Evolutionary conservation across 2,113 vertebrate genomes (phyloP), one percentile per base, ranked within the genome.

Genomic region (Leuciscus idus): DNA sequence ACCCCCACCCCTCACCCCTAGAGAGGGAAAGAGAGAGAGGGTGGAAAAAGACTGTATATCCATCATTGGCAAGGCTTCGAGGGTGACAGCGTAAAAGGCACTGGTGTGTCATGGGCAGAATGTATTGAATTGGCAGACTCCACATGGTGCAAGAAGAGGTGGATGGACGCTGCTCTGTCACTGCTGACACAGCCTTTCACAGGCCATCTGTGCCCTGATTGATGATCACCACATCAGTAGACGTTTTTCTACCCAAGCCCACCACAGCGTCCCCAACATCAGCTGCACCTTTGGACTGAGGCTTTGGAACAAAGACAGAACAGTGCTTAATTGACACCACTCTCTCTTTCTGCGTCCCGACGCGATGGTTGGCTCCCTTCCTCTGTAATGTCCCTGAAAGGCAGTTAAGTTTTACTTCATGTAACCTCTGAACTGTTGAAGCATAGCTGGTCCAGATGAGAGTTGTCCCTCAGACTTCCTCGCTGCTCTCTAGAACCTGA

Each of bases 161-260:
- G 90, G 89, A 89, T 89, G 91, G 91, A 89, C 87, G 88, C 89
- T 87, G 85, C 75, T 68, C 81, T 92, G 90, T 92, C 92, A 90
- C 92, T 87, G 87, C 86, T 92, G 92, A 93, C 90, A 92, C 46
- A 50, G 87, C 89, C 88, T 90, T 93, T 94, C 90, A 94, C 92
- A 92, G 90, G 90, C 92, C 94, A 95, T 95, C 95, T 95, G 94
- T 93, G 92, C 83, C 84, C 76, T 95, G 94, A 95, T 93, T 92
- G 94, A 94, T 95, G 92, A 92, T 88, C 48, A 68, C 86, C 81
- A 85, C 73, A 83, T 81, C 66, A 66, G 52, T 10, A 72, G 6
- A 78, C 2, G 48, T 79, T 75, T 74, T 39, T 82, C 62, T 87
- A 30, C 66, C 62, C 62, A 70, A 52, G 10, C 81, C 43, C 85